Base-by-base conservation (phyloP, 2,888 invertebrate genomes). In the Halictus quadricinctus region DNA sequence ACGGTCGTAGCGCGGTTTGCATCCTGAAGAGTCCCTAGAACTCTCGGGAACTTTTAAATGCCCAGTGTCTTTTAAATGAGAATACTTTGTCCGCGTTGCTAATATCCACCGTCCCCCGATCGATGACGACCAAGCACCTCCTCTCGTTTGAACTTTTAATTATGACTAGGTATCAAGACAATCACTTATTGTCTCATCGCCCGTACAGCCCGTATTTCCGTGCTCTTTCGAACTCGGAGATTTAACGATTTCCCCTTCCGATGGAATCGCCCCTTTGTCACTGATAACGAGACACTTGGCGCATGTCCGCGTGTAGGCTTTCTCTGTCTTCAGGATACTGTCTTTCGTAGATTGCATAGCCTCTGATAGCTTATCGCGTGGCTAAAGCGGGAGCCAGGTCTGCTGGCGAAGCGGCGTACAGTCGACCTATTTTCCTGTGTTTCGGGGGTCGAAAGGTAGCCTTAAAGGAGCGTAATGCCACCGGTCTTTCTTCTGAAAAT, bases 371-470 rank as follows among this genome's bases (percentile, higher is more conserved):
- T 87, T 87, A 87, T 88, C 88, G 78, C 50, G 72, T 4, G 66
- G 76, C 64, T 73, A 70, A 83, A 50, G n/a, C 50, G 50, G 41
- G 69, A 79, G 25, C 8, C 76, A 25, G 72, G 43, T 41, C 43
- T 66, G 46, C 29, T 69, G 69, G 72, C 46, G 46, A 60, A 41
- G 50, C 75, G 70, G 72, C 70, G 41, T 36, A 50, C 77, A 73
- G 76, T 15, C 85, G 88, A 87, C 87, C 85, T 83, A 87, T 85
- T 88, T 88, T 66, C 85, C 66, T n/a, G n/a, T 66, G 73, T 79
- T 81, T 50, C 36, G 21, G 54, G 78, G 85, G 81, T 85, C 72
- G 74, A 72, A 81, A 79, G 85, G 76, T 85, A 76, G 78, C 50
- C 64, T n/a, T 69, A 72, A 58, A 79, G 81, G 79, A 78, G 21